Evolutionary conservation across 2,797 vertebrate species (phyloP).

Genomic region (Cynodonichthys magdalenae): DNA sequence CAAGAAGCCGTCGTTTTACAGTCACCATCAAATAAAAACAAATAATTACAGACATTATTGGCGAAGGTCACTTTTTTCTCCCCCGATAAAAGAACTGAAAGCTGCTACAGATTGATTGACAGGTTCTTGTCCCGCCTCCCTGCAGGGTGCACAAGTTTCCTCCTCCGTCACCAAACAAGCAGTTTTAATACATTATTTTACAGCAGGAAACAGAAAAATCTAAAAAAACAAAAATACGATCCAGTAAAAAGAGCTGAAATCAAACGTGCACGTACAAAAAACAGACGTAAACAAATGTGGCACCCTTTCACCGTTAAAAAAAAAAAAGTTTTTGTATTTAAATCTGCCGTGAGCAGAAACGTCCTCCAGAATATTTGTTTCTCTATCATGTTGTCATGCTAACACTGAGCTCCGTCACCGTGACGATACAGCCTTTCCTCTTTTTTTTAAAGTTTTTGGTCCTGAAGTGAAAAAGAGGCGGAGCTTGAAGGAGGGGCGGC

Average conservation of each 20-base stretch:
- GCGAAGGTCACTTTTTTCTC: conserved; percentile 76
- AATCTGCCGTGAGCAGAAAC: conserved; percentile 31
- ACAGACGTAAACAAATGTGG: conserved; percentile 69
- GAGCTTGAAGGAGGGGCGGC: background rate
- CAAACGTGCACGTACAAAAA: conserved; percentile 78
- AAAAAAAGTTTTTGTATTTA: conserved; percentile 16
- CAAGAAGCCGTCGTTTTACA: conserved; percentile 4
- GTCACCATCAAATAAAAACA: too few species aligned
- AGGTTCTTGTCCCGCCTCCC: conserved; percentile 19
- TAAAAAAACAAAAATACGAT: conserved; percentile 62
- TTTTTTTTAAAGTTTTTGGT: too few species aligned
- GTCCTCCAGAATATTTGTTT: conserved; percentile 5
- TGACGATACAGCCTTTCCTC: conserved; percentile 19
- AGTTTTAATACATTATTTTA: conserved; percentile 57
- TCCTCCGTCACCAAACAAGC: conserved; percentile 30
- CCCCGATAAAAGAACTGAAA: conserved; percentile 35
- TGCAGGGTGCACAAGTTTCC: conserved; percentile 42
- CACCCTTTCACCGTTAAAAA: conserved; percentile 61
- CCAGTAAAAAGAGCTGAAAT: conserved; percentile 59
- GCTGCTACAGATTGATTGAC: conserved; percentile 49
- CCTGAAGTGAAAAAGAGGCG: background rate
- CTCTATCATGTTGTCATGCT: conserved; percentile 43
- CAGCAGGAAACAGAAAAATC: conserved; percentile 42
- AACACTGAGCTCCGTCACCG: conserved; percentile 66
- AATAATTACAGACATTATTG: conserved; percentile 62